Evolutionary conservation across 2,113 vertebrate species (phyloP), one percentile per base, ranked within the genome.

Genomic region (Plecotus auritus): DNA sequence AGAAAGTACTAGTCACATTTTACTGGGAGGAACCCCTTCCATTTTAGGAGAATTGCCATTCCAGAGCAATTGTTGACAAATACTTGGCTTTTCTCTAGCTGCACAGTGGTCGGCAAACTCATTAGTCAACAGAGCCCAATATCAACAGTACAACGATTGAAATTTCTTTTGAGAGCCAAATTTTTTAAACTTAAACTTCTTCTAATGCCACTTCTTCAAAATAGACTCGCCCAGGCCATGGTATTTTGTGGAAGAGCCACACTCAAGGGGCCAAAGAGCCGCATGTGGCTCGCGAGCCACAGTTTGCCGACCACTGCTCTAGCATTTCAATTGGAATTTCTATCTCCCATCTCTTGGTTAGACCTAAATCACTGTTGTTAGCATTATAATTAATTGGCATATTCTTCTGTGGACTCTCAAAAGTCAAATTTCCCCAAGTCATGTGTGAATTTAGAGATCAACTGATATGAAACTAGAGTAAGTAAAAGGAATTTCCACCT

Each of bases 1-100:
- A 35, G 76, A 86, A 47, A 40, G 22, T 4, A 69, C 10, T 30
- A 40, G 72, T 94, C 69, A 93, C 56, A 82, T 97, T 97, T 88
- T 93, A 70, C 64, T 37, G 23, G 9, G 78, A 67, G 83, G 12
- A 32, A 47, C 30, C 54, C 47, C 47, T 88, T 93, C 28, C 66
- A 85, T 30, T 94, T 88, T 73, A 51, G 35, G 12, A 54, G 26
- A 85, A n/a, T 23, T 92, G 20, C 45, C 61, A 70, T 81, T 87
- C 12, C 5, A 40, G 95, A 85, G 56, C 64, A 83, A 56, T 37
- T 54, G 13, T 35, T 37, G 77, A 86, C 18, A 92, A 88, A 66
- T 85, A 83, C 61, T 83, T 85, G 37, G 7, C 42, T 73, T 93
- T 67, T 91, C 59, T 90, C n/a, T n/a, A n/a, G n/a, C n/a, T n/a